Base-by-base conservation (phyloP, 1,140 invertebrate species). In the Ips typographus region DNA sequence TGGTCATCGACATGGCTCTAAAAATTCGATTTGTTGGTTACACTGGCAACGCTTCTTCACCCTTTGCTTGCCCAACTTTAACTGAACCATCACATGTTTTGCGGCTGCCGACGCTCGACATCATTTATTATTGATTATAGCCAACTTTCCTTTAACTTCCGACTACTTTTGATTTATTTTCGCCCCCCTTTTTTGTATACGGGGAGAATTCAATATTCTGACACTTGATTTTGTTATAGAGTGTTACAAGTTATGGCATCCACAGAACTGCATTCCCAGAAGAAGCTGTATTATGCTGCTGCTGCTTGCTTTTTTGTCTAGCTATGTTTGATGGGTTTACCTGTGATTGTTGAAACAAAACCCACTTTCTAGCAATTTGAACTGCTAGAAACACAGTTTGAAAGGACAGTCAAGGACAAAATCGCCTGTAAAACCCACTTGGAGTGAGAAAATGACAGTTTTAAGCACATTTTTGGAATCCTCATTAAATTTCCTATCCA, bases 41-140 rank as follows among this genome's bases (percentile, higher is more conserved):
- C 6, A 22, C 4, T 73, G 67, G 51, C 44, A 44, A 65, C 63
- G 69, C 53, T 57, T 66, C 65, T 74, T 74, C 71, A 74, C 76
- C 70, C 72, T 59, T 62, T 57, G 69, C 72, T 71, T 36, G 68
- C 72, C 68, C 73, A 77, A 77, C 68, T 77, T 77, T 75, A 68
- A 77, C 77, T 77, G 74, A 77, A 74, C 75, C 66, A 65, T 67
- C 72, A 76, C 75, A 73, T 74, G 73, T 71, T 76, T 74, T 74
- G 22, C 22, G 22, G 22, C 71, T 47, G 59, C 59, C 60, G 42
- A 73, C 71, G 67, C 73, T 73, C 74, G 67, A 70, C 71, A 70
- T 72, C 68, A 71, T 73, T 73, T 77, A 74, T 75, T 76, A 76
- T 77, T 65, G 75, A 77, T 77, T 72, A 62, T 61, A 71, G 76